A percentile compares a stretch with the other conserved stretches of the same genome.
Conservation (phyloP, 1,140 invertebrate species). For the Atta cephalotes region DNA sequence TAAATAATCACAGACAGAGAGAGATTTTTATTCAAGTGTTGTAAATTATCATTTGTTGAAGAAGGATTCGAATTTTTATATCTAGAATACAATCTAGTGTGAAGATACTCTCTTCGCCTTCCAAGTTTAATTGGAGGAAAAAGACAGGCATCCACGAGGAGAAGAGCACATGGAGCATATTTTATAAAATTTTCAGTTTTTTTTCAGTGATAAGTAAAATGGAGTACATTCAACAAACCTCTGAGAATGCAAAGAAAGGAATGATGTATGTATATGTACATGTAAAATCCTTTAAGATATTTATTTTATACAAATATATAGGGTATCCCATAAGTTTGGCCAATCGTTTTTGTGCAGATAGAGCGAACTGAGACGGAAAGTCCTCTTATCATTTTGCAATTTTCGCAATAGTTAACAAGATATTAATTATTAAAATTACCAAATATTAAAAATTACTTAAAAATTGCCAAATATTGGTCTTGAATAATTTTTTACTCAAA, state of each 20-base stretch:
- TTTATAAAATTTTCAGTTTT: constrained; percentile 5
- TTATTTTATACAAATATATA: no score
- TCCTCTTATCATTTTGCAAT: no score
- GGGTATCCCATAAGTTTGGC: no score
- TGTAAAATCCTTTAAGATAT: background rate
- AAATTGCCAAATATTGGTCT: no score
- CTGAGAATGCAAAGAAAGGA: constrained; percentile 13
- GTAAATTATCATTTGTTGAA: background rate
- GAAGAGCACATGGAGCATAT: background rate
- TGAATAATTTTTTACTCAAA: no score
- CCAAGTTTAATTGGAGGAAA: background rate
- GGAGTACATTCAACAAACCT: constrained; percentile 29
- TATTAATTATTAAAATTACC: no score
- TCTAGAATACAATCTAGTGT: background rate
- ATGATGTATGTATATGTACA: constrained; percentile 42
- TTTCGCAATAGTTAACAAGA: no score
- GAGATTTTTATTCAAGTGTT: background rate
- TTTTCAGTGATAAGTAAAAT: constrained; percentile 25
- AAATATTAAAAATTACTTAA: no score
- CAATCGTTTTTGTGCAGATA: no score
- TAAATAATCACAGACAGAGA: background rate
- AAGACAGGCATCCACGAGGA: background rate
- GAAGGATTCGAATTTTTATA: background rate
- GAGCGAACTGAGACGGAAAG: no score
- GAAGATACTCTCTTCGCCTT: background rate